These are phyloP conservation scores for Phallusia fumigata DNA, from an alignment of 23 tunicate genomes.

Conservation along the genomic window DNA sequence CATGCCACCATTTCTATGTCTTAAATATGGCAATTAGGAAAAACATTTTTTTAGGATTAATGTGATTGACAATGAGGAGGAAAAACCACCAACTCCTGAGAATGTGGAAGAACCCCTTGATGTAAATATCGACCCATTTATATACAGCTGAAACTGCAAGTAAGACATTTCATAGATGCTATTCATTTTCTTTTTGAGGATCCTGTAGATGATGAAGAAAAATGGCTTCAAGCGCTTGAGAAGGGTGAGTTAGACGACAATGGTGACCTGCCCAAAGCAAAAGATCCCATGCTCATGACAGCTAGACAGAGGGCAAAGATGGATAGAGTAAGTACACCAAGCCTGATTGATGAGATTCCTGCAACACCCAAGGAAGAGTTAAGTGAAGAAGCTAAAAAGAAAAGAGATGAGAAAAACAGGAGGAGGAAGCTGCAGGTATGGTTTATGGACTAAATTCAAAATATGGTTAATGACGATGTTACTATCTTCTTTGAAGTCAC, in stretches of 20 bases:
- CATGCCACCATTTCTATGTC: too few relatives aligned
- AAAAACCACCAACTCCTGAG: too few relatives aligned
- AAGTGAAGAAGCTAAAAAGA: slow-evolving; percentile 64
- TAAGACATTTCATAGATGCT: background rate
- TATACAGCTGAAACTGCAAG: background rate
- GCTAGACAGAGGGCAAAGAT: slow-evolving; percentile 72
- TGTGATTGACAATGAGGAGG: too few relatives aligned
- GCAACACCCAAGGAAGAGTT: slow-evolving; percentile 27
- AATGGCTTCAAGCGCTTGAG: slow-evolving; percentile 80
- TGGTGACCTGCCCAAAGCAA: slow-evolving; percentile 66
- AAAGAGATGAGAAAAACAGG: slow-evolving; percentile 62
- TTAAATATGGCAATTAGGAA: too few relatives aligned
- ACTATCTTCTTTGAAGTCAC: too few relatives aligned
- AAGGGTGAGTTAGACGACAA: slow-evolving; percentile 85
- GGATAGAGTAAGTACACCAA: slow-evolving; percentile 27
- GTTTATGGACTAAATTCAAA: too few relatives aligned
- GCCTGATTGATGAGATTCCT: slow-evolving; percentile 29
- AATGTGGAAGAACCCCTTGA: background rate
- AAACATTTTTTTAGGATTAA: too few relatives aligned
- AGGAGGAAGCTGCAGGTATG: slow-evolving; percentile 60
- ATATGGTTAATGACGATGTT: too few relatives aligned
- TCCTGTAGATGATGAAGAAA: slow-evolving; percentile 65
- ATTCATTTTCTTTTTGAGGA: background rate
- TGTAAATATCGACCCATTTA: too few relatives aligned
- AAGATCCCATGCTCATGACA: slow-evolving; percentile 58